These are phyloP conservation scores for Diadegma fenestrale DNA, from an alignment of 2,888 invertebrate species.

Conservation along the genomic window DNA sequence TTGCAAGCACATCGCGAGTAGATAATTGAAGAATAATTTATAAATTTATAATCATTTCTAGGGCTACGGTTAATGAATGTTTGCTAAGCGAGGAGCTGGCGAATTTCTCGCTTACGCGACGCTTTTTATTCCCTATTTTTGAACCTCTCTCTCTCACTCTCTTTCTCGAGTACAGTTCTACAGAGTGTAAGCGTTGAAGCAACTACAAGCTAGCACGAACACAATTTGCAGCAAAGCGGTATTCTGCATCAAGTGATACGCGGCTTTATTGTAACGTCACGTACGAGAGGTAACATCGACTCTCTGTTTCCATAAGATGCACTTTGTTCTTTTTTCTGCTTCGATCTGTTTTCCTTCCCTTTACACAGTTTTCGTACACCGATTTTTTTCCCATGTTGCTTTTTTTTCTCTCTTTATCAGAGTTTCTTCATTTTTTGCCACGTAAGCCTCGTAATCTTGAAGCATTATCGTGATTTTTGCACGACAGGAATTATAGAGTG, in stretches of 20 bases:
- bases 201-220: conserved; percentile 59
- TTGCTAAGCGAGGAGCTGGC: conserved; percentile 13
- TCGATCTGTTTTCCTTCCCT: conserved; percentile 33
- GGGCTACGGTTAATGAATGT: conserved; percentile 21
- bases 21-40: not conserved
- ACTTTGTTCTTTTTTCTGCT: conserved; percentile 49
- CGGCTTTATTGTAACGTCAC: conserved; percentile 81
- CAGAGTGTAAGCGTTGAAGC: conserved; percentile 28
- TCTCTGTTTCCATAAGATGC: conserved; percentile 57
- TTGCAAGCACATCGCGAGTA: not conserved
- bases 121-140: conserved; percentile 61
- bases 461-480: not conserved
- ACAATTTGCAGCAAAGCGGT: conserved; percentile 73
- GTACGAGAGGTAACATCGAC: conserved; percentile 72
- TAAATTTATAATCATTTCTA: conserved; percentile 51
- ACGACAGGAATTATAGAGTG: not conserved
- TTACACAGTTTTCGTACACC: conserved; percentile 14
- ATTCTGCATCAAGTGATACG: conserved; percentile 73
- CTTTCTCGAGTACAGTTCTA: conserved; percentile 46
- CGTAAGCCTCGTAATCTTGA: conserved; percentile 4
- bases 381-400: not conserved
- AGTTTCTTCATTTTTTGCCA: not conserved
- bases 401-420: conserved; percentile 6
- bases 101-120: conserved; percentile 62
- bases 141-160: conserved; percentile 1